phyloP scores from a whole-genome alignment of 2,888 invertebrate genomes.

The Callyntrura sp. region DNA sequence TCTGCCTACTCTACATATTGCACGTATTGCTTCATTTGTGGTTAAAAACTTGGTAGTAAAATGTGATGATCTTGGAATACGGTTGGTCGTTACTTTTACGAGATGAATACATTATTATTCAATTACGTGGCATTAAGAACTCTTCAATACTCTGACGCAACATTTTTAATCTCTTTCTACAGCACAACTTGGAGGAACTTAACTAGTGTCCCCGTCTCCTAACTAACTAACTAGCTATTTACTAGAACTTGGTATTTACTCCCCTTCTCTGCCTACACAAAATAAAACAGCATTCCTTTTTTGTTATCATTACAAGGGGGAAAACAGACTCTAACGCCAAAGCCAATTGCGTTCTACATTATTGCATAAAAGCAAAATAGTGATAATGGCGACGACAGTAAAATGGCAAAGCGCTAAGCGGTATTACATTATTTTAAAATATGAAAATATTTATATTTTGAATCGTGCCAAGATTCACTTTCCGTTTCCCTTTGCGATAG shows the following conservation, averaged over 20 bases:
- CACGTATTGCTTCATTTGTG: neutral
- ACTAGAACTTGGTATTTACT: neutral
- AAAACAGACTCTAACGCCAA: neutral
- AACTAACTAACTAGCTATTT: too few species aligned
- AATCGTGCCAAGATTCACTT: slow-evolving; percentile 71
- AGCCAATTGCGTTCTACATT: neutral
- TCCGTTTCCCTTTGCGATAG: slow-evolving; percentile 13
- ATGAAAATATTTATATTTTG: neutral
- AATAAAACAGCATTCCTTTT: too few species aligned
- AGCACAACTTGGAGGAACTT: neutral
- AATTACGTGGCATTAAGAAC: too few species aligned
- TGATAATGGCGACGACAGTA: neutral
- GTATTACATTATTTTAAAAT: slow-evolving; percentile 7
- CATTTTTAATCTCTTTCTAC: neutral
- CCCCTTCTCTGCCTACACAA: too few species aligned
- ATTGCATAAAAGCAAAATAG: neutral
- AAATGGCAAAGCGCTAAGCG: slow-evolving; percentile 17
- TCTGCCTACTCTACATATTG: too few species aligned
- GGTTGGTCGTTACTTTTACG: too few species aligned
- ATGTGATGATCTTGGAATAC: neutral
- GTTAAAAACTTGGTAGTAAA: neutral
- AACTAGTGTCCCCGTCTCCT: too few species aligned
- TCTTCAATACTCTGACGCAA: neutral
- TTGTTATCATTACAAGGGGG: too few species aligned
- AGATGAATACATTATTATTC: slow-evolving; percentile 34